Evolutionary conservation across 2,113 vertebrate genomes (phyloP).

Genomic region (Nettapus auritus): DNA sequence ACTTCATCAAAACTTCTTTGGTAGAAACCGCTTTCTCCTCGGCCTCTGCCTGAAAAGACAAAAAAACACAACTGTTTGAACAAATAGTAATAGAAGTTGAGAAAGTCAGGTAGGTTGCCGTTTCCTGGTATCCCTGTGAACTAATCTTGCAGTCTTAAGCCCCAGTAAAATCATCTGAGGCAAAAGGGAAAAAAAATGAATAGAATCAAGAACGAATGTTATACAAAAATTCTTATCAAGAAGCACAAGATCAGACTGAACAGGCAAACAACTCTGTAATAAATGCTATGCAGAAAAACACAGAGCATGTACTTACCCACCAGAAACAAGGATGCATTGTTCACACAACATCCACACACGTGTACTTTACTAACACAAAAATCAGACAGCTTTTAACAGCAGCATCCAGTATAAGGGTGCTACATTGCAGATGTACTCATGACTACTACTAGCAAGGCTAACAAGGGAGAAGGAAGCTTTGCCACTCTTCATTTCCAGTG

Average conservation of each 20-base stretch:
- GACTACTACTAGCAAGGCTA: background rate
- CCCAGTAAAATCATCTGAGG: background rate
- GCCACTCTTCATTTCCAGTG: background rate
- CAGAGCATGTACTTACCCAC: constrained; percentile 35
- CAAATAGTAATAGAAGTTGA: background rate
- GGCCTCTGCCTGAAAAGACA: constrained; percentile 89
- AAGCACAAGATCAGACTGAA: background rate
- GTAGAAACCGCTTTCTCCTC: constrained; percentile 99
- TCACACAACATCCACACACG: background rate
- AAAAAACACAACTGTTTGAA: constrained; percentile 59
- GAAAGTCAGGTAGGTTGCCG: constrained; percentile 16
- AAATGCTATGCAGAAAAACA: background rate
- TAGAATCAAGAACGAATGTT: background rate
- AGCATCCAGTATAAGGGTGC: background rate
- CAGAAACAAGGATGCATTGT: background rate
- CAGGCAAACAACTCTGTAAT: constrained; percentile 7
- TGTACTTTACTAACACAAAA: background rate
- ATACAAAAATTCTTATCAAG: background rate
- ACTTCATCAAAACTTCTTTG: constrained; percentile 99
- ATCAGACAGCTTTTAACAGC: background rate
- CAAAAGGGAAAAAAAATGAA: background rate
- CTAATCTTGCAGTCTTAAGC: background rate
- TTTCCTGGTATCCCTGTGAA: background rate
- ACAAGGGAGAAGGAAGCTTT: background rate
- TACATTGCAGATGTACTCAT: background rate